Evolutionary conservation across 2,797 vertebrate species (phyloP), one percentile per base, ranked within the genome.

Genomic region (Todus mexicanus): DNA sequence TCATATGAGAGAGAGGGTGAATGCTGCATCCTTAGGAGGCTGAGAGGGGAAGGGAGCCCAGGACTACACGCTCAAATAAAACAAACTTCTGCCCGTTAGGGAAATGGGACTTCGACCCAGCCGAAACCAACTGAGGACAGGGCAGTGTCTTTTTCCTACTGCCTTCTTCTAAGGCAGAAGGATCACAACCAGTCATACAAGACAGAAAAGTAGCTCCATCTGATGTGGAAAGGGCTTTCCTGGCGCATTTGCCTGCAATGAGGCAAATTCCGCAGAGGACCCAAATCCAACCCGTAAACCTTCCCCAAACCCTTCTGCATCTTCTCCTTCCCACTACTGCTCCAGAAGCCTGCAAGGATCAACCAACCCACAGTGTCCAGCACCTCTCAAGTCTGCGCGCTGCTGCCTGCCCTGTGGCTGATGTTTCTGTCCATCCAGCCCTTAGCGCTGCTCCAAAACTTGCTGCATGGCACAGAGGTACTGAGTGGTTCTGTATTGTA

Each of bases 11-110:
- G 94, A 89, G 92, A 75, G 94, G 91, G 88, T 76, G 86, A 82
- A 96, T 61, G 93, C 75, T 92, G 94, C 94, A 94, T 97, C 97
- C 96, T 97, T 93, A 92, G 97, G 87, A 97, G 94, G 79, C 89
- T 84, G 95, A 92, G 92, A 95, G 38, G 6, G 54, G 61, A 95
- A 93, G 74, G 83, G 59, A 96, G 93, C 85, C 25, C 65, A 70
- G 27, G 31, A 43, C 87, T 96, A 53, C 60, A 68, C 2, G 0
- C 51, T 93, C 63, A 82, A 89, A 95, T 73, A 91, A 92, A 92
- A 80, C 66, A 80, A 95, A 96, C 91, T 97, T 96, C 64, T 91
- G 60, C 35, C 57, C 54, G 10, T 80, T 63, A 81, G 42, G 37
- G 37, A 81, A 92, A 90, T 10, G 19, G 77, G 33, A 63, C 23